A percentile compares a stretch with the other conserved stretches of the same genome.
These are phyloP conservation scores for Sphaeramia orbicularis DNA, from an alignment of 2,797 vertebrate genomes.

Conservation along the genomic window DNA sequence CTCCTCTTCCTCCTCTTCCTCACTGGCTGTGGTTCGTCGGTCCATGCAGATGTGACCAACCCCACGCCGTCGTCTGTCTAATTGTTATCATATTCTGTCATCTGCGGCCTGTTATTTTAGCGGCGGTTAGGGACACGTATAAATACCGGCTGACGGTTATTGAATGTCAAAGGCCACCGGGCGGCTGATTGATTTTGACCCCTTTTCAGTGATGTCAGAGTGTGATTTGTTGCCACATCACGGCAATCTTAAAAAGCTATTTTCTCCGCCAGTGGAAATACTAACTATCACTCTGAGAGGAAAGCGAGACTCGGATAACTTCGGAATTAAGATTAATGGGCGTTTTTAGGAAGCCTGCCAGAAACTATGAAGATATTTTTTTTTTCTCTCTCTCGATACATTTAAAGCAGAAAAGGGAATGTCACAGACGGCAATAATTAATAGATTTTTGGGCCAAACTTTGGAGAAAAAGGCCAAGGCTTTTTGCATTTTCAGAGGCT, in stretches of 20 bases:
- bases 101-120: conserved; percentile 72
- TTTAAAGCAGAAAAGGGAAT: conserved; percentile 71
- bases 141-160: conserved; percentile 81
- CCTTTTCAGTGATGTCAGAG: conserved; percentile 72
- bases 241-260: conserved; percentile 82
- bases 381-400: conserved; percentile 53
- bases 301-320: conserved; percentile 67
- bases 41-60: conserved; percentile 70
- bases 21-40: conserved; percentile 49
- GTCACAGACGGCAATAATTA: conserved; percentile 68
- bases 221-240: conserved; percentile 84
- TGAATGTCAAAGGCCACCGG: conserved; percentile 84
- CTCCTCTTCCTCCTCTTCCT: conserved; percentile 20
- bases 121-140: conserved; percentile 68
- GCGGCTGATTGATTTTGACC: conserved; percentile 83
- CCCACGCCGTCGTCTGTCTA: conserved; percentile 52
- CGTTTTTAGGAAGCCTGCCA: conserved; percentile 78
- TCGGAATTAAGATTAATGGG: conserved; percentile 84
- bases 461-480: conserved; percentile 40
- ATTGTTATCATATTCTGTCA: conserved; percentile 81
- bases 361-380: conserved; percentile 74
- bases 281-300: conserved; percentile 76
- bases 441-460: conserved; percentile 62
- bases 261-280: conserved; percentile 79
- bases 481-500: conserved; percentile 31